Conservation (phyloP, 2,113 vertebrate genomes). For the Microtus richardsoni region DNA sequence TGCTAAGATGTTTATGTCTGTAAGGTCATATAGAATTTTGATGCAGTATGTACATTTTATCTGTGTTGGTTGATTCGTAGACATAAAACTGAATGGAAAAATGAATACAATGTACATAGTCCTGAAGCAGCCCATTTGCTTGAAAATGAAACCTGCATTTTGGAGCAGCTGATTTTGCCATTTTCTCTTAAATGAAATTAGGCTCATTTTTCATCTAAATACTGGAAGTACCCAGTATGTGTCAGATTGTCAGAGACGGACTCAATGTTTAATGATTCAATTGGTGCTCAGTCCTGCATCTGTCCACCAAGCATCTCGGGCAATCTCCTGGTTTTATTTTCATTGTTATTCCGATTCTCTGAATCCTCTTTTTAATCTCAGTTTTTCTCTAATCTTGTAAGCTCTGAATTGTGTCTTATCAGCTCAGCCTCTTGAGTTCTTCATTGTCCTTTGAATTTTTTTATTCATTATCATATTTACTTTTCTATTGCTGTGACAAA, state of each 20-base stretch:
- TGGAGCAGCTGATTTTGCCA: conserved; percentile 64
- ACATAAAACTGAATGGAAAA: conserved; percentile 68
- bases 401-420: neutral
- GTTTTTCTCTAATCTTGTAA: neutral
- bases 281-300: neutral
- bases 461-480: neutral
- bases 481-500: neutral
- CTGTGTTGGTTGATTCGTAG: conserved; percentile 71
- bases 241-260: neutral
- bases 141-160: conserved; percentile 80
- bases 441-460: neutral
- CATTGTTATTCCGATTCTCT: neutral
- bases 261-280: neutral
- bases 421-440: neutral
- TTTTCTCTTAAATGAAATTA: conserved; percentile 66
- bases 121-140: conserved; percentile 74
- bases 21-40: conserved; percentile 24
- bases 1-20: neutral
- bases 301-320: neutral
- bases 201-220: conserved; percentile 43
- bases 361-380: neutral
- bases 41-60: conserved; percentile 38
- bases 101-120: conserved; percentile 71
- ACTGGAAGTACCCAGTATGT: neutral
- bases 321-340: neutral